Evolutionary conservation across 2,113 vertebrate genomes (phyloP).

Genomic region (Oreamnos americanus): DNA sequence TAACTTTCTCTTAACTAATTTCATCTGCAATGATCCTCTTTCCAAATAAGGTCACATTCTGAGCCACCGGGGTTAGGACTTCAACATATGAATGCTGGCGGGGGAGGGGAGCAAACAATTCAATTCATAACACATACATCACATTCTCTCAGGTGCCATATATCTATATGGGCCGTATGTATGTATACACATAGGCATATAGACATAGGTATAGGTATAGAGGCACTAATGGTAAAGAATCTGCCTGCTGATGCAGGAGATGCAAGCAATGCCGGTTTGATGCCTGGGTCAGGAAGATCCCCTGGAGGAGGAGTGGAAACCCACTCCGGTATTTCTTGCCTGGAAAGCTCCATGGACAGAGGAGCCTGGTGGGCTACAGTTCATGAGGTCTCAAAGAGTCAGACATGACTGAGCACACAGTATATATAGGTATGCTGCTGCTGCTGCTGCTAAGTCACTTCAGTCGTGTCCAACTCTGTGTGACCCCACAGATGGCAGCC

Average conservation of each 20-base stretch:
- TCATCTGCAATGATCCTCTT: background rate
- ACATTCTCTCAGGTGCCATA: background rate
- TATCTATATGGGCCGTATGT: accelerated
- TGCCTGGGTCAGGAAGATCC: background rate
- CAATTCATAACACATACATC: background rate
- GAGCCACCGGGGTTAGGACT: background rate
- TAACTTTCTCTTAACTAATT: background rate
- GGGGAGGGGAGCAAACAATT: background rate
- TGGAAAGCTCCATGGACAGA: background rate
- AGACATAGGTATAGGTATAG: accelerated
- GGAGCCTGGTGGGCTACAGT: background rate
- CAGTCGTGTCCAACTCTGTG: too few species aligned
- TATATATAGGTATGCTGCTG: background rate
- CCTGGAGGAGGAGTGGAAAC: background rate
- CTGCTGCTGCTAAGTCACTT: too few species aligned
- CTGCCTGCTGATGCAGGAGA: background rate
- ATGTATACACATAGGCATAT: accelerated
- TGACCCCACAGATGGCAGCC: too few species aligned
- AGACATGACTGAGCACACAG: background rate
- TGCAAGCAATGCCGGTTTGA: accelerated
- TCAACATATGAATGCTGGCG: background rate
- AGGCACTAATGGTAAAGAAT: background rate
- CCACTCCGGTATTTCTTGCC: background rate
- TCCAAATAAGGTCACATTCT: background rate
- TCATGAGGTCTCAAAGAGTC: background rate